Base-by-base conservation (phyloP, 2,797 vertebrate species). In the Tokudaia tokunoshimensis region DNA sequence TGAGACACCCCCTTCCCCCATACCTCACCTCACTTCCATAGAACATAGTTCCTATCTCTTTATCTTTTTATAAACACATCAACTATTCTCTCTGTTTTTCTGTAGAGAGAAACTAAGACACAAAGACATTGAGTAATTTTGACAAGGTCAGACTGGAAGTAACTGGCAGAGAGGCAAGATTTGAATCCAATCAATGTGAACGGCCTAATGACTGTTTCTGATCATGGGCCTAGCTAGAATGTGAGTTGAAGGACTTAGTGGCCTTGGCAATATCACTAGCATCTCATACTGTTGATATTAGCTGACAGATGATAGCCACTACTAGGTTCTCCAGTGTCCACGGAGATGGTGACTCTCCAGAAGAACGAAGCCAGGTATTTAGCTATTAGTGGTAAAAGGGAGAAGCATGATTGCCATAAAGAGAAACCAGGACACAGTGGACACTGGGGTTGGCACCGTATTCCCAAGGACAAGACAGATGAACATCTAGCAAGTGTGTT, bases 71-170 rank as follows among this genome's bases (percentile, higher is more conserved):
- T 52, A 52, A 52, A 52, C 52, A 52, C 52, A 52, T 52, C 52
- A 52, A 44, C 7, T 55, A 78, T 70, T 67, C 59, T n/a, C 50
- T 17, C 37, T 24, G 19, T 57, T 96, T 96, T 67, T 80, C 95
- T 34, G 67, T 31, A 87, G 13, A 91, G 14, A 91, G 20, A 85
- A 83, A 94, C 52, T 78, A 47, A 94, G 67, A 72, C 59, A 86
- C 65, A 76, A 80, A 95, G 37, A 92, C 6, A 41, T 17, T n/a
- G 57, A 82, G 22, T n/a, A 93, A 91, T 22, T 78, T 75, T 50
- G 55, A 59, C 57, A 84, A 55, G 50, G 31, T 47, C 75, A 75
- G 41, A 15, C 41, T 90, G 61, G 61, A 92, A 65, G 37, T 72
- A 88, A 79, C 50, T 37, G 44, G 26, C 24, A 82, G 83, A 78